These are phyloP conservation scores for Falco berigora DNA, from an alignment of 2,797 vertebrate genomes.

Conservation along the genomic window DNA sequence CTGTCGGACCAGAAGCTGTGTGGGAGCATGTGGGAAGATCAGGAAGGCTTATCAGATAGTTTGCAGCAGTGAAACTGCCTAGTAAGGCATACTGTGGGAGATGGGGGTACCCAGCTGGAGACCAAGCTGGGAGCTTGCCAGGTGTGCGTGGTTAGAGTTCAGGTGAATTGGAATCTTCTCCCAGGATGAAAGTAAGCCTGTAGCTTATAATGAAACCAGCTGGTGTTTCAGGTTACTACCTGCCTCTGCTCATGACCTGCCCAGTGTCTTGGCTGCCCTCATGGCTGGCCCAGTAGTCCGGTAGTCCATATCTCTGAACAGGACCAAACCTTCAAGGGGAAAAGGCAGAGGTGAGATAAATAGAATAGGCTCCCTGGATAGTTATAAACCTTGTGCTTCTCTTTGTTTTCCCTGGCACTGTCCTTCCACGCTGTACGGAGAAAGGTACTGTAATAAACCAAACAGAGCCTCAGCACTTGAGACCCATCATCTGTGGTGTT, in stretches of 20 bases:
- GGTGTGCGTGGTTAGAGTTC: background rate
- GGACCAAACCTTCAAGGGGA: background rate
- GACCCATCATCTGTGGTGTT: background rate
- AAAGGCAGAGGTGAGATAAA: background rate
- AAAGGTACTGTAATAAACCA: background rate
- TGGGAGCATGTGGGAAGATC: conserved; percentile 23
- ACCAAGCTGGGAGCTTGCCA: conserved; percentile 12
- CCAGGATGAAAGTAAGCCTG: conserved; percentile 15
- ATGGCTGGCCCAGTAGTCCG: background rate
- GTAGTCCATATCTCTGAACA: background rate
- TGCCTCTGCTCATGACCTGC: background rate
- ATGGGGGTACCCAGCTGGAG: conserved; percentile 4
- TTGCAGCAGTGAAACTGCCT: conserved; percentile 17
- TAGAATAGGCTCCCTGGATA: background rate
- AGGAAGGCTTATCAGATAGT: conserved; percentile 54
- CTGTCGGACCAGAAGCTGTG: background rate
- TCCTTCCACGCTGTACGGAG: background rate
- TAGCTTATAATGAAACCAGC: background rate
- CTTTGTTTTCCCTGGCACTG: background rate
- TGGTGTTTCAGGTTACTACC: conserved; percentile 23
- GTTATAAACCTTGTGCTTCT: background rate
- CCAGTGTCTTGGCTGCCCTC: background rate
- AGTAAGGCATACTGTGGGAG: conserved; percentile 38
- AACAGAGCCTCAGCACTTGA: background rate
- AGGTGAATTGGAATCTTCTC: background rate